Evolutionary conservation across 2,888 invertebrate genomes (phyloP).

Genomic region (Trachelus stipa): DNA sequence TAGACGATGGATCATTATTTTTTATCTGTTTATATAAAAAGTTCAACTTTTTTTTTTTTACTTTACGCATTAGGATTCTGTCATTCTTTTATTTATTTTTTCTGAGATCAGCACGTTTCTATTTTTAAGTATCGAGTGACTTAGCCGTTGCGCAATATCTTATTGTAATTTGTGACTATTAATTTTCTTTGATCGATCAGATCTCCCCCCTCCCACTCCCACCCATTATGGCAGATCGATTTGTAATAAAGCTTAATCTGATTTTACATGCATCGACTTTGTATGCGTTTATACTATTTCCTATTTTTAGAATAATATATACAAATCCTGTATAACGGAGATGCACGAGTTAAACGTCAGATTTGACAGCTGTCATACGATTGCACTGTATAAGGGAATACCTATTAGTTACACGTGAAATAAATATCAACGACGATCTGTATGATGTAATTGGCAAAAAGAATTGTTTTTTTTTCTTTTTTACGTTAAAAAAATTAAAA

Average conservation of each 20-base stretch:
- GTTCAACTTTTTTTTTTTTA: background rate
- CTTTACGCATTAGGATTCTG: background rate
- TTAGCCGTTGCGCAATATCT: background rate
- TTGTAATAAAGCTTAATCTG: background rate
- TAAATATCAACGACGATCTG: background rate
- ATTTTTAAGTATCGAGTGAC: background rate
- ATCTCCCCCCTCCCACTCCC: background rate
- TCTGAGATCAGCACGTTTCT: background rate
- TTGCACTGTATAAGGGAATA: too few species aligned
- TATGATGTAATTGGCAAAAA: background rate
- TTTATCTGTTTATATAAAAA: background rate
- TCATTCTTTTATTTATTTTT: background rate
- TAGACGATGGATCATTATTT: background rate
- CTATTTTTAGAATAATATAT: background rate
- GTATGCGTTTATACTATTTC: background rate
- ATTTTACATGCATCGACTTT: background rate
- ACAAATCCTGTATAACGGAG: background rate
- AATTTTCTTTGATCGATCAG: background rate
- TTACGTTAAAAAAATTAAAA: background rate
- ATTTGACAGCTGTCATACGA: background rate
- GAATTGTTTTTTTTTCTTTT: background rate
- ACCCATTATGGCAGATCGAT: background rate
- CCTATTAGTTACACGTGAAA: too few species aligned
- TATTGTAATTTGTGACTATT: background rate
- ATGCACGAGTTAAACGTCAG: background rate